Evolutionary conservation across 1,140 invertebrate species (phyloP).

Genomic region (Euura saliciscinereae): DNA sequence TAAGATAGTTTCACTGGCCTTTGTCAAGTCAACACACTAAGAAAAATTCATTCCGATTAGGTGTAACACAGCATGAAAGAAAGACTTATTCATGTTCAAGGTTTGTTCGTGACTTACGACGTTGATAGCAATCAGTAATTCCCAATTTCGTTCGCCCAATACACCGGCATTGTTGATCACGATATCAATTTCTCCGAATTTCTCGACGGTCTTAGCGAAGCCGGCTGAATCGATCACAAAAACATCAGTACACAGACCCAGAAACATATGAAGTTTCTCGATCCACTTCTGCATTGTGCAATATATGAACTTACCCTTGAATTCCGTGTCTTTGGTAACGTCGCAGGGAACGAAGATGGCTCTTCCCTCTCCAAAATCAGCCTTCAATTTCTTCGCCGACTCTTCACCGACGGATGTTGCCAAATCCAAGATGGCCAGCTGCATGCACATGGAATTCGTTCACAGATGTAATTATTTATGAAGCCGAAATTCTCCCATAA

Average conservation of each 20-base stretch:
- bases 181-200: constrained; percentile 64
- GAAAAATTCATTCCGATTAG: too few relatives aligned
- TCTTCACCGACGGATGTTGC: constrained; percentile 42
- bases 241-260: constrained; percentile 25
- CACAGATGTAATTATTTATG: not conserved
- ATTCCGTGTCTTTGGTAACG: constrained; percentile 53
- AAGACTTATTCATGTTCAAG: not conserved
- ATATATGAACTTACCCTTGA: constrained; percentile 32
- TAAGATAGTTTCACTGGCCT: too few relatives aligned
- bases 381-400: constrained; percentile 47
- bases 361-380: constrained; percentile 55
- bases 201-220: constrained; percentile 47
- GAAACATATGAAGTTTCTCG: constrained; percentile 43
- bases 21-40: too few relatives aligned
- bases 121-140: constrained; percentile 57
- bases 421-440: constrained; percentile 52
- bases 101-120: constrained; percentile 42
- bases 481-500: not conserved
- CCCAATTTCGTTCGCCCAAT: constrained; percentile 57
- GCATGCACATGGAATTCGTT: constrained; percentile 1
- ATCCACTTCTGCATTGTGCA: constrained; percentile 45
- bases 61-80: not conserved
- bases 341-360: constrained; percentile 60
- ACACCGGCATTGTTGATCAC: constrained; percentile 69
- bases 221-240: constrained; percentile 46